phyloP scores from a whole-genome alignment of 2,113 vertebrate species.

The Pycnonotus jocosus region DNA sequence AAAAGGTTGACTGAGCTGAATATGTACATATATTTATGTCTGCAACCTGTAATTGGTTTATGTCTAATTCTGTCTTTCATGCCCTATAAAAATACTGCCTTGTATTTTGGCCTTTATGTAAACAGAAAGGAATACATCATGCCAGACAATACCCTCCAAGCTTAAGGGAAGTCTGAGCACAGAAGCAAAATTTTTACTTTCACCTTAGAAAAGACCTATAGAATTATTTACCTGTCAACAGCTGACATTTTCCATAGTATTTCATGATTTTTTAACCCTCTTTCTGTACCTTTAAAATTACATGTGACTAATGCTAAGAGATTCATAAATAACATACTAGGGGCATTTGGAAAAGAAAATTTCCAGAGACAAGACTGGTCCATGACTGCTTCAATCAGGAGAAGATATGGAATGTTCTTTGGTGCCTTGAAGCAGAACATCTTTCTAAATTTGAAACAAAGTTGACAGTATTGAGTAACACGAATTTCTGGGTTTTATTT shows the following conservation, averaged over 20 bases:
- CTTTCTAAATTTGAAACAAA: conserved; percentile 36
- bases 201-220: background rate
- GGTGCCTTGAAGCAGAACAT: background rate
- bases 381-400: background rate
- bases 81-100: background rate
- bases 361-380: conserved; percentile 1
- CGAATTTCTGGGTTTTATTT: conserved; percentile 15
- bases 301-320: background rate
- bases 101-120: background rate
- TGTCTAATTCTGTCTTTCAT: background rate
- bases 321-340: background rate
- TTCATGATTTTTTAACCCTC: background rate
- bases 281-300: conserved; percentile 7
- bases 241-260: background rate
- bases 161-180: background rate
- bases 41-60: background rate
- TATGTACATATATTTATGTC: background rate
- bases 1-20: background rate
- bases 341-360: conserved; percentile 1
- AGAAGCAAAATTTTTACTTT: background rate
- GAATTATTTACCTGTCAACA: background rate
- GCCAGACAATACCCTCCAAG: background rate
- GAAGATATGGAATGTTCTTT: background rate
- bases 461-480: background rate
- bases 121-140: background rate